Base-by-base conservation (phyloP, 2,113 vertebrate species). In the Notothenia coriiceps region DNA sequence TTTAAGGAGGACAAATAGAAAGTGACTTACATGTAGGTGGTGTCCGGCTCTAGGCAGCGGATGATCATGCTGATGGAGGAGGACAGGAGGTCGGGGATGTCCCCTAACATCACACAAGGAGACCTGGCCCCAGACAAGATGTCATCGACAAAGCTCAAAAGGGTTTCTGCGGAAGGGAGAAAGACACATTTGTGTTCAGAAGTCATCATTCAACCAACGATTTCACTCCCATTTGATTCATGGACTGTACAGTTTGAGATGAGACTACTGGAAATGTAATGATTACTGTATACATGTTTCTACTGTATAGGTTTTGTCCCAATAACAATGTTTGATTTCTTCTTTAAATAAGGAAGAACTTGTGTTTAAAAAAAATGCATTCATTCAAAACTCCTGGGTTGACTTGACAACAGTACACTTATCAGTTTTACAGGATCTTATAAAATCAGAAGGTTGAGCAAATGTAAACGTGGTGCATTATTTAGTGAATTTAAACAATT, bases 81-180 rank as follows among this genome's bases (percentile, higher is more conserved):
- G 52, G 96, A 96, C 65, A 97, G 91, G 8, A 96, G 96, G 95
- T 97, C 96, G 1, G 97, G 98, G 74, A 99, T 96, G 91, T 98
- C 97, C 17, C 97, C 97, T 0, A 98, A 95, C 97, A 99, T 99
- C 82, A 97, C 97, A 17, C 98, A 99, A 0, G 98, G 98, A 9
- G 98, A 97, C 94, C 98, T 97, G 67, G 98, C 97, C 1, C 98
- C 98, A 0, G 98, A 99, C 91, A 99, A 93, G 87, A 99, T 97
- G 91, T 99, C 98, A 2, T 99, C 98, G 82, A 98, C 96, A 0
- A 99, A 99, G 90, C 98, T 99, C 94, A 99, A 87, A 83, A 99
- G 94, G 0, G 96, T 97, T 94, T 99, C 98, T 99, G 93, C 10
- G 40, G 43, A 29, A 79, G n/a, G 60, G 8, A 79, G 15, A 40